Conservation (phyloP, 1,140 invertebrate genomes). For the Delia radicum region DNA sequence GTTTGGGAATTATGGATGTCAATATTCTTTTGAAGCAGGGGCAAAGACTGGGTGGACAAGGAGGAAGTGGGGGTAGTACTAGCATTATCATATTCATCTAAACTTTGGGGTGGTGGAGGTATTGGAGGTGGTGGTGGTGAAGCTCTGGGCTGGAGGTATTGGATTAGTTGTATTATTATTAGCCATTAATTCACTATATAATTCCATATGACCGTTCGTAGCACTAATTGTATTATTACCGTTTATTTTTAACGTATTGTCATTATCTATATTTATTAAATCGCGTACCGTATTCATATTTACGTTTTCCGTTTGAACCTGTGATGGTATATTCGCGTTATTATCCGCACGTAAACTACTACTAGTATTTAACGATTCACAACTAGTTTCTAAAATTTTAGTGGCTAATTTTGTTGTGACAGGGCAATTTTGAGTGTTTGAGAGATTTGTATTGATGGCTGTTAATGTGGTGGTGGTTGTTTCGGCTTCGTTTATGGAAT, state of each 20-base stretch:
- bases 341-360: slow-evolving; percentile 19
- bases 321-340: slow-evolving; percentile 7
- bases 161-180: background rate
- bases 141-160: background rate
- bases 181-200: no score
- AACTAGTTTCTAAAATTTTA: slow-evolving; percentile 10
- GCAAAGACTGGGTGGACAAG: slow-evolving; percentile 13
- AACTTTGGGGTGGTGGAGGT: background rate
- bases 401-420: background rate
- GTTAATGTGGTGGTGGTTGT: slow-evolving; percentile 5
- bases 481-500: background rate
- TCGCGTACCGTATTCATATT: slow-evolving; percentile 31
- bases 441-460: background rate
- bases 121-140: background rate
- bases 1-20: background rate
- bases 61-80: slow-evolving; percentile 8
- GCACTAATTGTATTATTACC: background rate
- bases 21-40: background rate
- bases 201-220: background rate
- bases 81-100: background rate
- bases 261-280: background rate
- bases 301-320: slow-evolving; percentile 5
- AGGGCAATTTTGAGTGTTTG: background rate
- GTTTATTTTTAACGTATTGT: background rate
- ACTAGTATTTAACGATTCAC: slow-evolving; percentile 6